Percentiles rank a stretch among this genome's conserved stretches.
phyloP scores from a whole-genome alignment of 2,888 invertebrate genomes.

The Lathronympha strigana region DNA sequence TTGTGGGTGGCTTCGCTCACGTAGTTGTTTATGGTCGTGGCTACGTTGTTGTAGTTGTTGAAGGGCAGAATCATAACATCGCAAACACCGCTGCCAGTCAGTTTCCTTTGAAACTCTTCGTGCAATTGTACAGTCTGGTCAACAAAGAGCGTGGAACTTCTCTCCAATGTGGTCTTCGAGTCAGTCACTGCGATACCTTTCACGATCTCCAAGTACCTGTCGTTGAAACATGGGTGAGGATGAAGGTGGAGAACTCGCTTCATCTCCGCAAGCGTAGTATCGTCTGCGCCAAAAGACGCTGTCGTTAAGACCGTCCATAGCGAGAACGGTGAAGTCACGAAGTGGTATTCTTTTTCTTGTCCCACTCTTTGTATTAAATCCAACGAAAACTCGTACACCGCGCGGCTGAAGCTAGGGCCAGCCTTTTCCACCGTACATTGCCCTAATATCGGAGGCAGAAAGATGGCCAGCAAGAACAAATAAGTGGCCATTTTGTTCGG shows the following conservation, averaged over 20 bases:
- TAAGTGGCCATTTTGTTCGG: constrained; percentile 48
- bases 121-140: constrained; percentile 56
- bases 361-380: constrained; percentile 50
- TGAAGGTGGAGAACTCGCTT: constrained; percentile 58
- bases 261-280: constrained; percentile 61
- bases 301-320: constrained; percentile 68
- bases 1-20: constrained; percentile 63
- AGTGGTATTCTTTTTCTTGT: constrained; percentile 69
- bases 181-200: constrained; percentile 49
- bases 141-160: constrained; percentile 62
- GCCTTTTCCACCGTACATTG: constrained; percentile 57
- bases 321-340: constrained; percentile 66
- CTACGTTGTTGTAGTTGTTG: constrained; percentile 52
- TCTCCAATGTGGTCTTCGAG: constrained; percentile 56
- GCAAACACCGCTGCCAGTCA: constrained; percentile 54
- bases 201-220: constrained; percentile 60
- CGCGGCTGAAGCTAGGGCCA: constrained; percentile 51
- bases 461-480: constrained; percentile 44
- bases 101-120: constrained; percentile 51
- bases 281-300: constrained; percentile 64
- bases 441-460: constrained; percentile 48
- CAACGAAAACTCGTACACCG: constrained; percentile 57
- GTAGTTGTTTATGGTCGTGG: constrained; percentile 62
- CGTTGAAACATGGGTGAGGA: constrained; percentile 65
- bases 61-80: constrained; percentile 58